Conservation (phyloP, 2,888 invertebrate species). For the Arrhopalites spinosus region DNA sequence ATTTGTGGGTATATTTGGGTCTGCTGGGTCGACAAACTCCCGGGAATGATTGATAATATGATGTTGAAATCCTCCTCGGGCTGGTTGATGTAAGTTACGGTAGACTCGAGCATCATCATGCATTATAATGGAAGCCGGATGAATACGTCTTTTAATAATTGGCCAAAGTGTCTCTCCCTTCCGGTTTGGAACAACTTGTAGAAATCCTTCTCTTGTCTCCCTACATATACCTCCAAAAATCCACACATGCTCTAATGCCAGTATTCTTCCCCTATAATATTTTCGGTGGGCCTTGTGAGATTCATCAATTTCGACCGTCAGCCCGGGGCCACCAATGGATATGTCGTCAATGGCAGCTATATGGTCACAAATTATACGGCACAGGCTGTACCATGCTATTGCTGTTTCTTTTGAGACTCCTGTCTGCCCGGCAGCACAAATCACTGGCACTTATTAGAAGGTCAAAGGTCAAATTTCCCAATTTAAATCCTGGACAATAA, state of each 20-base stretch:
- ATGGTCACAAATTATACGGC: slow-evolving; percentile 17
- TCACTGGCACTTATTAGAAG: too few relatives aligned
- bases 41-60: too few relatives aligned
- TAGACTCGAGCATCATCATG: slow-evolving; percentile 34
- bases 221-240: slow-evolving; percentile 38
- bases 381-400: slow-evolving; percentile 27
- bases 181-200: slow-evolving; percentile 25
- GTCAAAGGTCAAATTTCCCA: too few relatives aligned
- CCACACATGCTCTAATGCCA: slow-evolving; percentile 22
- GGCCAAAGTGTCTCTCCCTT: slow-evolving; percentile 31
- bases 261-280: slow-evolving; percentile 30
- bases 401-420: slow-evolving; percentile 21
- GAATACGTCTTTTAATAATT: slow-evolving; percentile 28
- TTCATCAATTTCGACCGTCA: slow-evolving; percentile 42
- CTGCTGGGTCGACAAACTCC: slow-evolving; percentile 37
- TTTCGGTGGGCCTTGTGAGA: slow-evolving; percentile 37
- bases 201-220: slow-evolving; percentile 30
- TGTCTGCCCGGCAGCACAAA: slow-evolving; percentile 12
- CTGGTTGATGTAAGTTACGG: slow-evolving; percentile 31
- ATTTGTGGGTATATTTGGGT: slow-evolving; percentile 37
- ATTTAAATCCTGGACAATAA: too few relatives aligned
- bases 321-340: slow-evolving; percentile 15
- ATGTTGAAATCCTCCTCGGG: not conserved
- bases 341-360: not conserved
- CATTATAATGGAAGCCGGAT: slow-evolving; percentile 31